These are phyloP conservation scores for Crenuchus spilurus DNA, from an alignment of 2,797 vertebrate species.

Conservation along the genomic window DNA sequence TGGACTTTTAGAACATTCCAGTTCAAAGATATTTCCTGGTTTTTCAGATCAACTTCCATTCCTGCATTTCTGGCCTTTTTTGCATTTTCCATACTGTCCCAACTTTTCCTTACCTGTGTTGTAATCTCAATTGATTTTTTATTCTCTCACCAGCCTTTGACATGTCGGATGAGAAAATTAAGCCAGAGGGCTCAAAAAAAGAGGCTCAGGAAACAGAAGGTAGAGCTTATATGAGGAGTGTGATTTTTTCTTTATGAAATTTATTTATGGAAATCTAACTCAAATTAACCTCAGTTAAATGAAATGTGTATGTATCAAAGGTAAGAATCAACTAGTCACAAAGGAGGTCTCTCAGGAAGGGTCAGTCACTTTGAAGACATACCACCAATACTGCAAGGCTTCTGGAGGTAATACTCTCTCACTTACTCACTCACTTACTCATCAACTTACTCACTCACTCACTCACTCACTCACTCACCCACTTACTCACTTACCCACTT, in stretches of 20 bases:
- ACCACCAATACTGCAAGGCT: conserved; percentile 77
- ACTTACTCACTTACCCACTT: conserved; percentile 5
- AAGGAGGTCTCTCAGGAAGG: conserved; percentile 68
- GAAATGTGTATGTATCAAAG: conserved; percentile 15
- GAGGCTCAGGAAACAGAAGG: conserved; percentile 44
- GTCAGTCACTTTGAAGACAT: conserved; percentile 74
- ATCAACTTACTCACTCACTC: conserved; percentile 11
- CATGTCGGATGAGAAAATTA: conserved; percentile 71
- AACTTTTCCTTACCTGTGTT: too few relatives aligned
- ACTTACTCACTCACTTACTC: not conserved
- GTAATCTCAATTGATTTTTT: not conserved
- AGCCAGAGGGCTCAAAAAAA: conserved; percentile 48
- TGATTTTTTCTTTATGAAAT: not conserved
- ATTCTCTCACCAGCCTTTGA: conserved; percentile 71
- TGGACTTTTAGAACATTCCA: too few relatives aligned
- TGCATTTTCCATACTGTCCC: too few relatives aligned
- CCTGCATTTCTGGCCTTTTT: too few relatives aligned
- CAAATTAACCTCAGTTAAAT: not conserved
- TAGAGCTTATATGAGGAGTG: conserved; percentile 32
- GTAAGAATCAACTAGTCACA: conserved; percentile 69
- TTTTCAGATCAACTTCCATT: too few relatives aligned
- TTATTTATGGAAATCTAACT: not conserved
- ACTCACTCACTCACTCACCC: conserved; percentile 32
- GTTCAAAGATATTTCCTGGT: too few relatives aligned
- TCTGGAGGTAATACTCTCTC: conserved; percentile 77